Evolutionary conservation across 2,113 vertebrate species (phyloP).

Genomic region (Pollimyrus isidori): DNA sequence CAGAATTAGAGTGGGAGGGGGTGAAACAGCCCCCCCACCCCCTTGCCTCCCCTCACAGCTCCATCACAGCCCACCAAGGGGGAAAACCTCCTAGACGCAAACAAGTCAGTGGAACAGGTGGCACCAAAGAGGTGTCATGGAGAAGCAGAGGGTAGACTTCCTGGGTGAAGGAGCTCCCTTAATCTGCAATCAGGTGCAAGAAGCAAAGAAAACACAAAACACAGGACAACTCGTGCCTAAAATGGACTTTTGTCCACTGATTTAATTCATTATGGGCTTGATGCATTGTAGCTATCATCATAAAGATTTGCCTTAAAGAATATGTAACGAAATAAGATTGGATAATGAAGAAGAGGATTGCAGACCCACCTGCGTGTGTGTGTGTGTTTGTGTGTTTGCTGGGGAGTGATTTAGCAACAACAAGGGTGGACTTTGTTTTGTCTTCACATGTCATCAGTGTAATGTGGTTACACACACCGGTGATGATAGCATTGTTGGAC

Average conservation of each 20-base stretch:
- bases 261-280: neutral
- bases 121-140: neutral
- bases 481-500: neutral
- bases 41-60: neutral
- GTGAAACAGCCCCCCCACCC: neutral
- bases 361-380: neutral
- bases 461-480: neutral
- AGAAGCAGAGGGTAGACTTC: neutral
- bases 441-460: neutral
- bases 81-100: neutral
- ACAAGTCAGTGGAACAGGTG: neutral
- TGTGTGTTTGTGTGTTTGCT: neutral
- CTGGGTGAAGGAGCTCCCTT: neutral
- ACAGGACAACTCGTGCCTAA: neutral
- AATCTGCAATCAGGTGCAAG: neutral
- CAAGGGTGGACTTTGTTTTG: neutral
- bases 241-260: conserved; percentile 2
- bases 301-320: neutral
- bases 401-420: neutral
- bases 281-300: neutral
- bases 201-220: neutral
- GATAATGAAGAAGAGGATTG: neutral
- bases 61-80: neutral
- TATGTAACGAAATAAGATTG: neutral
- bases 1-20: neutral